Evolutionary conservation across 2,888 invertebrate species (phyloP).

Genomic region (Drosophila villosipedis): DNA sequence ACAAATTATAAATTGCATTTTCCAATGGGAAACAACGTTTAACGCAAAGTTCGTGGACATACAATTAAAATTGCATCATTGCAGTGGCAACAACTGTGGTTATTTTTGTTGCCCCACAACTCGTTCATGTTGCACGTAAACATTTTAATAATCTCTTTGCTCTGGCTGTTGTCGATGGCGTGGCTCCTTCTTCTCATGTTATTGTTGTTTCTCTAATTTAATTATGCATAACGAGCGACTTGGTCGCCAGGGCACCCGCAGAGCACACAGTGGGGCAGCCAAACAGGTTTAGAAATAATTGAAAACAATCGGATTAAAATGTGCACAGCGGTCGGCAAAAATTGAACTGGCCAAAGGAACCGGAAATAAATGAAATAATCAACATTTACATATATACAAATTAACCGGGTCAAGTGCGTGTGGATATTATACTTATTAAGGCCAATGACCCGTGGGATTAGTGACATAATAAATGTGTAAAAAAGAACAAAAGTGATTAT

Average conservation of each 20-base stretch:
- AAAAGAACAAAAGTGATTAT: constrained; percentile 24
- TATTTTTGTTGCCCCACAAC: constrained; percentile 19
- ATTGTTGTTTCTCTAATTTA: constrained; percentile 52
- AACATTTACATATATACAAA: constrained; percentile 37
- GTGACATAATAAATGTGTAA: constrained; percentile 9
- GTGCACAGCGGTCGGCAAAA: constrained; percentile 52
- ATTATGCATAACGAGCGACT: constrained; percentile 70
- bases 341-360: constrained; percentile 34
- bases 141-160: constrained; percentile 50
- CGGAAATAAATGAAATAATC: constrained; percentile 49
- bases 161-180: not conserved
- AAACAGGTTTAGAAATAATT: constrained; percentile 66
- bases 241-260: constrained; percentile 40
- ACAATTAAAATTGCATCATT: constrained; percentile 70
- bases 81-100: constrained; percentile 29
- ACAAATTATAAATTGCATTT: constrained; percentile 41
- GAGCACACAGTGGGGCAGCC: constrained; percentile 34
- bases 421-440: constrained; percentile 8
- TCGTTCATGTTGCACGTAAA: constrained; percentile 27
- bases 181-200: constrained; percentile 12
- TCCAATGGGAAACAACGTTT: constrained; percentile 10
- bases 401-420: constrained; percentile 28
- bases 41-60: constrained; percentile 32
- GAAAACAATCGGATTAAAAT: constrained; percentile 74
- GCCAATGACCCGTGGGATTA: constrained; percentile 42